These are phyloP conservation scores for Pristiophorus japonicus DNA, from an alignment of 2,113 vertebrate genomes.

Conservation along the genomic window DNA sequence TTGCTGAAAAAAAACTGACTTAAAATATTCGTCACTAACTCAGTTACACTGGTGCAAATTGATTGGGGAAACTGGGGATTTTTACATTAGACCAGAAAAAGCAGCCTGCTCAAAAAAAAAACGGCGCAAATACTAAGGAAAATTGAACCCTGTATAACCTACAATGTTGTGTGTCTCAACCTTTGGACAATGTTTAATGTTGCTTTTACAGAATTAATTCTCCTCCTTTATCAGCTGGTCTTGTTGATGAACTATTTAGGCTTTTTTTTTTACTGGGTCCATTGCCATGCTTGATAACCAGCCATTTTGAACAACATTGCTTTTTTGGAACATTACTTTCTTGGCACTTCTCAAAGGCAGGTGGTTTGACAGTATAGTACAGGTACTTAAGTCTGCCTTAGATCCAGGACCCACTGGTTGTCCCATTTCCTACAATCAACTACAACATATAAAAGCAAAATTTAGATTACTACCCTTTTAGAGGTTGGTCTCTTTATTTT, in stretches of 20 bases:
- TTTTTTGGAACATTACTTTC: not conserved
- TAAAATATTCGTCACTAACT: too few relatives aligned
- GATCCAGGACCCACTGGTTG: not conserved
- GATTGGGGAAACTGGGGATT: too few relatives aligned
- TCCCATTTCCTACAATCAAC: not conserved
- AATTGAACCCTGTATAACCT: too few relatives aligned
- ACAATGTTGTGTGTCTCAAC: not conserved
- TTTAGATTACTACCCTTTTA: not conserved
- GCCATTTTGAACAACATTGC: not conserved
- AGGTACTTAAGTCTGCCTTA: not conserved
- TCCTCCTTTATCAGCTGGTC: not conserved
- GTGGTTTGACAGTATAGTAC: not conserved
- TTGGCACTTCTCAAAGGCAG: not conserved
- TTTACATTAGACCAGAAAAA: too few relatives aligned
- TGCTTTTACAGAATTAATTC: not conserved
- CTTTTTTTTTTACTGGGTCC: not conserved
- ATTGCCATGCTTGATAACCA: not conserved
- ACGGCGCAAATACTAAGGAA: too few relatives aligned
- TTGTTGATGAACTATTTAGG: not conserved
- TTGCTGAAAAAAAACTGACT: too few relatives aligned
- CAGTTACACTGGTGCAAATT: too few relatives aligned
- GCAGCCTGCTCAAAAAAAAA: too few relatives aligned
- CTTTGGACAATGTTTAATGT: not conserved
- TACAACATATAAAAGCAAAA: not conserved
- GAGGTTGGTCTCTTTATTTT: not conserved